These are phyloP conservation scores for Aleadryas rufinucha DNA, from an alignment of 2,113 vertebrate species.

Conservation along the genomic window DNA sequence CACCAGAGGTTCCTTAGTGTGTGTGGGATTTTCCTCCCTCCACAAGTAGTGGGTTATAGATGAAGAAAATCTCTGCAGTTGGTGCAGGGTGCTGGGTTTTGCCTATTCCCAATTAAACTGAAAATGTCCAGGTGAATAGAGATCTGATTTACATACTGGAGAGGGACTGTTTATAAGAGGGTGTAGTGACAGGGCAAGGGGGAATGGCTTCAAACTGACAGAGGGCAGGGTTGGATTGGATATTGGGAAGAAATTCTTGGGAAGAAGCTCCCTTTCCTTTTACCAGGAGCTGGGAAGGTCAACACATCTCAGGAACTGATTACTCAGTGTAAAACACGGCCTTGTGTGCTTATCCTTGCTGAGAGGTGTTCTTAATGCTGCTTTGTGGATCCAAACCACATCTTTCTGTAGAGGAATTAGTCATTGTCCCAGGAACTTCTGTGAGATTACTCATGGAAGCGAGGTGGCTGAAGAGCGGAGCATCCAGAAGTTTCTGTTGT, in stretches of 20 bases:
- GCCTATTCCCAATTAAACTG: background rate
- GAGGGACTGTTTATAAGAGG: background rate
- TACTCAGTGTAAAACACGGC: background rate
- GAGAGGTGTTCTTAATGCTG: background rate
- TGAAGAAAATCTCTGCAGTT: background rate
- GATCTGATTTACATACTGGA: background rate
- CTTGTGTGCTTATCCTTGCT: background rate
- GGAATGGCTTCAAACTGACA: background rate
- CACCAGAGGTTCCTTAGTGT: fast-evolving
- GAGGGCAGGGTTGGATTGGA: background rate
- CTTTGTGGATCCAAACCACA: background rate
- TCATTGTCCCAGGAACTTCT: background rate
- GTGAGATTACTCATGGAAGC: background rate
- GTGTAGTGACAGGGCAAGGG: background rate
- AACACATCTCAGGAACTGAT: background rate
- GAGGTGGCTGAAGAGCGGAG: background rate
- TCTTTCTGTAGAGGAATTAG: background rate
- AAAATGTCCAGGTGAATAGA: background rate
- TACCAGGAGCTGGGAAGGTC: background rate
- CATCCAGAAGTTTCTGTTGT: background rate
- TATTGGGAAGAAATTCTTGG: background rate
- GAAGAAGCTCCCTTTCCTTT: background rate
- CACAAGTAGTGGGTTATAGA: background rate
- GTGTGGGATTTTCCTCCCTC: background rate
- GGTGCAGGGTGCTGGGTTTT: background rate